Evolutionary conservation across 2,113 vertebrate genomes (phyloP).

Genomic region (Etia nguti): DNA sequence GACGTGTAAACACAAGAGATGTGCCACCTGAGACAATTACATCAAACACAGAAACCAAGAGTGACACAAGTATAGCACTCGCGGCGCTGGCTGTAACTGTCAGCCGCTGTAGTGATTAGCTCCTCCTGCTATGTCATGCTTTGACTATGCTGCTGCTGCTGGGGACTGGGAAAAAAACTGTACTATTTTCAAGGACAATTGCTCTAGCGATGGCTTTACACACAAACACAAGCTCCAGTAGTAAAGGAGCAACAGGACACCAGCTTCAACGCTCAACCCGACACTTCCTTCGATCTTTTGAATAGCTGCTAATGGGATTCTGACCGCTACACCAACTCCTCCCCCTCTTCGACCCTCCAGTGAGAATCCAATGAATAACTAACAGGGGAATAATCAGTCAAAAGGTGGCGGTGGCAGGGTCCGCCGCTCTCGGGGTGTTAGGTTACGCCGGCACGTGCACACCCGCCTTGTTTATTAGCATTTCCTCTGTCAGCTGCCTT

Average conservation of each 20-base stretch:
- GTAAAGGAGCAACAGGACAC: neutral
- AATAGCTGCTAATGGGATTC: constrained; percentile 56
- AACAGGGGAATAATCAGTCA: constrained; percentile 65
- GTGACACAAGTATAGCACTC: constrained; percentile 6
- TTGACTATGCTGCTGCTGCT: neutral
- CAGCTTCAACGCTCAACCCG: neutral
- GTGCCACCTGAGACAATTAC: constrained; percentile 55
- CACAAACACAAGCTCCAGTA: neutral
- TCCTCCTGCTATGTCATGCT: neutral
- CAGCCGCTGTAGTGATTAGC: constrained; percentile 24
- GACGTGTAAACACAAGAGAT: constrained; percentile 52
- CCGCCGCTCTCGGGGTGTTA: neutral
- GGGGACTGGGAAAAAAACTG: neutral
- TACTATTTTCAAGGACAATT: neutral
- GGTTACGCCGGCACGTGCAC: neutral
- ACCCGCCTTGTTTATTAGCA: constrained; percentile 47
- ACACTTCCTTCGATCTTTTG: constrained; percentile 39
- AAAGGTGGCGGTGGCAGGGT: constrained; percentile 16
- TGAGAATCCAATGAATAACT: constrained; percentile 65
- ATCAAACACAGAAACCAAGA: constrained; percentile 23
- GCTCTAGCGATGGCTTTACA: neutral
- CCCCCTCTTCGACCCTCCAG: constrained; percentile 8
- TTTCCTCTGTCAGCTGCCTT: constrained; percentile 39
- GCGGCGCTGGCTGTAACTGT: constrained; percentile 29
- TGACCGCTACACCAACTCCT: neutral